phyloP scores from a whole-genome alignment of 2,888 invertebrate genomes.

The Corbicula japonica region DNA sequence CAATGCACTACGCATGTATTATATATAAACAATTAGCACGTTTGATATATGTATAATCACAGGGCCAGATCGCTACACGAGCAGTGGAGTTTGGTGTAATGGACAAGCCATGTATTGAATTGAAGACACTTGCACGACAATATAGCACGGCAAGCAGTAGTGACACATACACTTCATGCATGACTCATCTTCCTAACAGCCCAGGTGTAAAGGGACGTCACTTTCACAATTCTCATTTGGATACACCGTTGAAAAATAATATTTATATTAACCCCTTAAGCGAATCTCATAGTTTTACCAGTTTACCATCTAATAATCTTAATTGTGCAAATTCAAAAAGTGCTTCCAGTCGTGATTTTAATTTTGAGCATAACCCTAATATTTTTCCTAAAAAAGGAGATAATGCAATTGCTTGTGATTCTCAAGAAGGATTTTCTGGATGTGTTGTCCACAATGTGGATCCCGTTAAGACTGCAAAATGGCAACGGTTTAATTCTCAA shows the following conservation, averaged over 20 bases:
- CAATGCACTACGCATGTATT: constrained; percentile 40
- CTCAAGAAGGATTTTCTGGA: constrained; percentile 66
- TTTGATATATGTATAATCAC: constrained; percentile 61
- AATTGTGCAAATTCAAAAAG: constrained; percentile 54
- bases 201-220: constrained; percentile 71
- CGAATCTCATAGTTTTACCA: constrained; percentile 64
- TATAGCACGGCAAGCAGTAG: constrained; percentile 91
- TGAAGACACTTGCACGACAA: constrained; percentile 82
- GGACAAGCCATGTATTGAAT: constrained; percentile 81
- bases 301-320: constrained; percentile 56
- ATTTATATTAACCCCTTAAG: constrained; percentile 86
- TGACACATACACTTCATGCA: constrained; percentile 98
- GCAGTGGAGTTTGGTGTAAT: constrained; percentile 58
- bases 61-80: constrained; percentile 48
- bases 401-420: constrained; percentile 59
- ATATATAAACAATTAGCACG: constrained; percentile 55
- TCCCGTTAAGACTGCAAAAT: constrained; percentile 79
- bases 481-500: constrained; percentile 79
- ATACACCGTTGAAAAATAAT: constrained; percentile 73
- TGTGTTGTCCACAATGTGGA: constrained; percentile 81
- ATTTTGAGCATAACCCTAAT: constrained; percentile 38
- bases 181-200: constrained; percentile 92
- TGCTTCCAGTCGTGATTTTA: constrained; percentile 56
- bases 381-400: constrained; percentile 35
- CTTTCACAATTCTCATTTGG: constrained; percentile 38